Evolutionary conservation across 2,797 vertebrate species (phyloP).

Genomic region (Clarias laeviceps): DNA sequence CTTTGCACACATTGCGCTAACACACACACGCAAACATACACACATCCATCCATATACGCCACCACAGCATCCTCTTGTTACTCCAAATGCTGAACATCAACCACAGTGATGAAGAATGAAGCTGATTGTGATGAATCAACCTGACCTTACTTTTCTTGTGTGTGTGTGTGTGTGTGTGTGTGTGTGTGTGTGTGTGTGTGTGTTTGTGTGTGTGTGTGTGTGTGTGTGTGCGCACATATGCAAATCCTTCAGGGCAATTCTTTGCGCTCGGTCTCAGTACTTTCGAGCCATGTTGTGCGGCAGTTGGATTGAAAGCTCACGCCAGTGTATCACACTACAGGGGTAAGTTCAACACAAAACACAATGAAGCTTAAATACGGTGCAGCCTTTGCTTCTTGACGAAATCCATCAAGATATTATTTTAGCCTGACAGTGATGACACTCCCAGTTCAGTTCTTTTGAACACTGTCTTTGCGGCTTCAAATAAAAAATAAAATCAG

Average conservation of each 20-base stretch:
- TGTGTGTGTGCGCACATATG: slow-evolving; percentile 52
- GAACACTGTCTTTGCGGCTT: background rate
- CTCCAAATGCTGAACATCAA: slow-evolving; percentile 15
- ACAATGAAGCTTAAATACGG: background rate
- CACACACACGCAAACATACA: too few species aligned
- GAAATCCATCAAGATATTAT: background rate
- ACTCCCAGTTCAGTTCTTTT: background rate
- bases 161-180: too few species aligned
- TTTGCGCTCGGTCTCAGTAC: slow-evolving; percentile 93
- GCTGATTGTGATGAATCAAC: slow-evolving; percentile 30
- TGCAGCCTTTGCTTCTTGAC: background rate
- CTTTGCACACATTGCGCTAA: too few species aligned
- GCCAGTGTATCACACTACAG: slow-evolving; percentile 87
- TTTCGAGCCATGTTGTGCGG: slow-evolving; percentile 95
- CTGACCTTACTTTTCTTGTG: slow-evolving; percentile 1
- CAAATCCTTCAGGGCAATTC: slow-evolving; percentile 81
- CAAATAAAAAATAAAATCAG: background rate
- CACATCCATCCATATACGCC: too few species aligned
- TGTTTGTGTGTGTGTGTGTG: slow-evolving; percentile 29
- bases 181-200: slow-evolving; percentile 22
- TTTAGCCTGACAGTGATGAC: background rate
- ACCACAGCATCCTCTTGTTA: background rate
- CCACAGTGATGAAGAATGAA: slow-evolving; percentile 48
- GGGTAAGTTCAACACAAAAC: slow-evolving; percentile 76
- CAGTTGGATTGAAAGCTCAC: slow-evolving; percentile 93